Evolutionary conservation across 2,888 invertebrate genomes (phyloP), one percentile per base, ranked within the genome.

Genomic region (Tholera decimalis): DNA sequence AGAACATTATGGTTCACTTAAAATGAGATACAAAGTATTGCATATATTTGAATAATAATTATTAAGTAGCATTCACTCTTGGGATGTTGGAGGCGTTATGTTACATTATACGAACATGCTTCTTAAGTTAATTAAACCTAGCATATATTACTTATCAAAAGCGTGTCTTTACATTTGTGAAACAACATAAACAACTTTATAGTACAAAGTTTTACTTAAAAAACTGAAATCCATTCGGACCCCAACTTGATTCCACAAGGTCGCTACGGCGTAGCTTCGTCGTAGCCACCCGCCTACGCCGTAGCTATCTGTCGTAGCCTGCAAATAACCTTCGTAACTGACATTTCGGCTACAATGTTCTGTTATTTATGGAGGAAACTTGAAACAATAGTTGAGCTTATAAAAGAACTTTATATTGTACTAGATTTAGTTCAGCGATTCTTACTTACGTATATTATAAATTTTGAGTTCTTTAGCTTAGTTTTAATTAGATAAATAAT

Each of bases 221-320:
- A 51, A 55, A 57, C 37, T 22, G 51, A 41, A 56, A 53, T 22
- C 35, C 26, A 37, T n/a, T 30, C 28, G 46, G 18, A 57, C 43
- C 53, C 28, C n/a, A 26, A 58, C 35, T 51, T 41, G 37, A 51
- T 55, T 41, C 57, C 35, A 50, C 22, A 28, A 55, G 59, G 50
- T 47, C 35, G 58, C 74, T 80, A 79, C 77, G 77, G 9, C 74
- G 83, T 83, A 81, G 81, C 61, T 46, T 33, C 54, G 76, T 49
- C 54, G 18, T 77, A 72, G 78, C 18, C 60, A 57, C 53, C 82
- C 62, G 63, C 51, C 82, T 84, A 85, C 85, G 78, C 26, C 75
- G 83, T 79, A 84, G 83, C 47, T 58, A 59, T 62, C n/a, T 62
- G 26, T 57, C 24, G 41, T 61, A 46, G 55, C 49, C 56, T 63